These are phyloP conservation scores for Ceriagrion tenellum DNA, from an alignment of 2,888 invertebrate species.

Conservation along the genomic window DNA sequence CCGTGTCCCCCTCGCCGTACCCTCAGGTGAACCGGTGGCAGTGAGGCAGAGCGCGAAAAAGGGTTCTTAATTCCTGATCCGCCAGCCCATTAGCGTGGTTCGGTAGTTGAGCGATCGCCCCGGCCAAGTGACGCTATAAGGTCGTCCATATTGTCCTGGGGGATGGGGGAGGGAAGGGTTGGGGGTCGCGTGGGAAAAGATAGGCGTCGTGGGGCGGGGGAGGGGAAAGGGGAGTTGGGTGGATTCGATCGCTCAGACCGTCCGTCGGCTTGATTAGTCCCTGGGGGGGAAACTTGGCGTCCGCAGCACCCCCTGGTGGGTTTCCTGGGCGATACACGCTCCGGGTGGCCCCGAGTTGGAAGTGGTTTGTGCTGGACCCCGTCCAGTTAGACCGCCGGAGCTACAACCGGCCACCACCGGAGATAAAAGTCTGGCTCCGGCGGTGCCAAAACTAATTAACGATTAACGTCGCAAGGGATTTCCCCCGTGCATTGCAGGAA, in stretches of 20 bases:
- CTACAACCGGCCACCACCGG: neutral
- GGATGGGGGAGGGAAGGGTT: neutral
- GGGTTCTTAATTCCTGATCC: slow-evolving; percentile 8
- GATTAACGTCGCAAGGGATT: neutral
- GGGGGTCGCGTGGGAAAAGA: neutral
- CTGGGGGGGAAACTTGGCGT: neutral
- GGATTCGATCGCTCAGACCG: neutral
- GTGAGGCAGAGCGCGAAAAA: neutral
- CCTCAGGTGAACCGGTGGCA: neutral
- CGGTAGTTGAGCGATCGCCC: neutral
- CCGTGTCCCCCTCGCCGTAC: neutral
- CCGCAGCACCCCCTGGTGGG: neutral
- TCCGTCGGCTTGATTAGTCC: neutral
- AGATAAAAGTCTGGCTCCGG: neutral
- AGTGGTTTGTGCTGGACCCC: neutral
- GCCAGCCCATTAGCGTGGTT: neutral
- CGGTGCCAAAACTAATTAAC: neutral
- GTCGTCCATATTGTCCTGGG: neutral
- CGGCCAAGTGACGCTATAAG: neutral
- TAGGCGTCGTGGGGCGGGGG: neutral
- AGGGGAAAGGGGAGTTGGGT: neutral
- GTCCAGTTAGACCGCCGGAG: neutral
- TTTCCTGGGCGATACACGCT: neutral
- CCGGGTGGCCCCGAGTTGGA: neutral
- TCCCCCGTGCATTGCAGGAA: neutral